Evolutionary conservation across 1,140 invertebrate species (phyloP).

Genomic region (Hestina assimilis): DNA sequence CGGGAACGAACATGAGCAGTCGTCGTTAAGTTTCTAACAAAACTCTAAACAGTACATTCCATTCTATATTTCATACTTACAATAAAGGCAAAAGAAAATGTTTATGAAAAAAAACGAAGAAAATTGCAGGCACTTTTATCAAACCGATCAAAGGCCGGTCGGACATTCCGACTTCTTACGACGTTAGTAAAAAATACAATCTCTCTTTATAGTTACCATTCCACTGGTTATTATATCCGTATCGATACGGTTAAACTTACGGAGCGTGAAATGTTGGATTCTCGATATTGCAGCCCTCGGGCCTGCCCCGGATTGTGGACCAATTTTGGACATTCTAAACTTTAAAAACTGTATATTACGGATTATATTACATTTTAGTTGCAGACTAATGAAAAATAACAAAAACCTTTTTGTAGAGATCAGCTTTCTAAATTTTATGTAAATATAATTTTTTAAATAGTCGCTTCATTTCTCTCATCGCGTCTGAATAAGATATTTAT

Average conservation of each 20-base stretch:
- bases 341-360: conserved; percentile 32
- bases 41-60: conserved; percentile 43
- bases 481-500: too few species aligned
- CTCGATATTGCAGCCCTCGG: conserved; percentile 58
- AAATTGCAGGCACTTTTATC: conserved; percentile 72
- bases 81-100: conserved; percentile 54
- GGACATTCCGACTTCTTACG: conserved; percentile 75
- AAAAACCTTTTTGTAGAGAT: too few species aligned
- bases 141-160: conserved; percentile 74
- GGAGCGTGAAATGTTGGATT: conserved; percentile 69
- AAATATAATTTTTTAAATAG: background rate
- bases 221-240: conserved; percentile 76
- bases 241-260: conserved; percentile 70
- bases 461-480: background rate
- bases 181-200: conserved; percentile 78
- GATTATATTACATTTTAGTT: background rate
- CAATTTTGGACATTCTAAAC: conserved; percentile 48
- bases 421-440: too few species aligned
- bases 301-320: conserved; percentile 13
- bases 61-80: conserved; percentile 34
- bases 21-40: conserved; percentile 16
- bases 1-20: conserved; percentile 1
- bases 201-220: conserved; percentile 78
- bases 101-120: conserved; percentile 57
- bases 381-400: too few species aligned